Percentiles rank a stretch among this genome's conserved stretches.
Conservation (phyloP, 1,140 invertebrate genomes). For the Meloidogyne floridensis region DNA sequence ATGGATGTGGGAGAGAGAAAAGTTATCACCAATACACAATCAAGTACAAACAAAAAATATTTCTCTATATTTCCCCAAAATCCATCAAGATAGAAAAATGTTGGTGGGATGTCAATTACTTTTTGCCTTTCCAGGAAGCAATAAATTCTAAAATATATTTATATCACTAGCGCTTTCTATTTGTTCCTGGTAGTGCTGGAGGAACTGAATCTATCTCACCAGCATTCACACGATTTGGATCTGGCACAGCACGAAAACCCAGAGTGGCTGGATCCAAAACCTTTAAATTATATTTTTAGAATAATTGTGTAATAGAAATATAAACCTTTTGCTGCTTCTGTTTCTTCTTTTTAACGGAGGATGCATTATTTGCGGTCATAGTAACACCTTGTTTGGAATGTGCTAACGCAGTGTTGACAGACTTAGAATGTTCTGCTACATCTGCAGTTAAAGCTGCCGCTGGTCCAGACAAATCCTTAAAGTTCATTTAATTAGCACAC, state of each 20-base stretch:
- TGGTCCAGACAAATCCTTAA: conserved; percentile 49
- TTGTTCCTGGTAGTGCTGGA: neutral
- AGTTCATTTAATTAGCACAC: neutral
- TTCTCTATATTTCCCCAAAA: neutral
- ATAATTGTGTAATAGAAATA: neutral
- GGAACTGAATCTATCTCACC: conserved; percentile 30
- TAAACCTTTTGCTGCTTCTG: conserved; percentile 20
- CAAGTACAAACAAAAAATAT: neutral
- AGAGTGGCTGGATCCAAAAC: conserved; percentile 32
- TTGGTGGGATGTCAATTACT: neutral
- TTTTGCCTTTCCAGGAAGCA: neutral
- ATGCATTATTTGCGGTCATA: neutral
- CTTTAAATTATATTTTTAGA: neutral
- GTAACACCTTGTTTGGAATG: neutral
- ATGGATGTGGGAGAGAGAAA: neutral
- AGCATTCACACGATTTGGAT: conserved; percentile 52
- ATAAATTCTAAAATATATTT: neutral
- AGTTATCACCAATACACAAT: neutral
- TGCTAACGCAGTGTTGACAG: neutral
- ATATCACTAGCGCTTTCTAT: conserved; percentile 1
- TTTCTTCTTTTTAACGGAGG: conserved; percentile 34
- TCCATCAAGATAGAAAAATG: neutral
- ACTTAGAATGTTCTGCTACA: neutral
- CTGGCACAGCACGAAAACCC: conserved; percentile 43
- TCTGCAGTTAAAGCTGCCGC: conserved; percentile 37